Base-by-base conservation (phyloP, 2,797 vertebrate genomes). In the Aeoliscus strigatus region DNA sequence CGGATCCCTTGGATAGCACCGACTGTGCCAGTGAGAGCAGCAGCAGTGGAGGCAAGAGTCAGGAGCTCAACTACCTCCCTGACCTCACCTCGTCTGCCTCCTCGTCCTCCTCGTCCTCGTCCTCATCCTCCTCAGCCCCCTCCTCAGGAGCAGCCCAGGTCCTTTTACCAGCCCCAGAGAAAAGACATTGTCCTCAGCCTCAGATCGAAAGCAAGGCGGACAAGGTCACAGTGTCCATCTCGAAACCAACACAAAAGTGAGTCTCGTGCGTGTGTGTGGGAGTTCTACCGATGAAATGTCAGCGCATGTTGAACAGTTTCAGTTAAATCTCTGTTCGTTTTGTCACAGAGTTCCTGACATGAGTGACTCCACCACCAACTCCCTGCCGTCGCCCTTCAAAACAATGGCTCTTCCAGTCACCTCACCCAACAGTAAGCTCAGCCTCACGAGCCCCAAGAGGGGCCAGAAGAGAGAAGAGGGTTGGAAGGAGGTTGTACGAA, bases 401-500 rank as follows among this genome's bases (percentile, higher is more conserved):
- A 83, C 92, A 47, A 90, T 94, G 67, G 90, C 90, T 72, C 87
- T 96, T 80, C 94, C 96, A 10, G 62, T 98, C 79, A 86, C 79
- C 42, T 93, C 94, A 57, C 91, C 94, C 73, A 97, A 89, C 77
- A 91, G 91, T 73, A 99, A 99, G 71, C 87, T 98, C 77, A 98
- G 93, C 81, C 88, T 96, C 75, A 95, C 93, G 43, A 98, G 95
- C 77, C 96, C 96, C 30, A 99, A 99, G 81, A 91, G 94, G 83
- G 91, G 92, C 41, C 95, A 93, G 67, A 98, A 97, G 71, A 92
- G 96, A 90, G 96, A 99, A 88, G 96, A 99, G 65, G 96, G 96
- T 8, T 99, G 96, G 96, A 99, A 99, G 84, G 96, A 99, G 79
- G 96, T 99, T 31, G 93, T 99, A 45, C 89, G 95, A 82, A 91